Percentiles rank a stretch among this genome's conserved stretches.
phyloP scores from a whole-genome alignment of 2,113 vertebrate genomes.

The Marmota flaviventris region DNA sequence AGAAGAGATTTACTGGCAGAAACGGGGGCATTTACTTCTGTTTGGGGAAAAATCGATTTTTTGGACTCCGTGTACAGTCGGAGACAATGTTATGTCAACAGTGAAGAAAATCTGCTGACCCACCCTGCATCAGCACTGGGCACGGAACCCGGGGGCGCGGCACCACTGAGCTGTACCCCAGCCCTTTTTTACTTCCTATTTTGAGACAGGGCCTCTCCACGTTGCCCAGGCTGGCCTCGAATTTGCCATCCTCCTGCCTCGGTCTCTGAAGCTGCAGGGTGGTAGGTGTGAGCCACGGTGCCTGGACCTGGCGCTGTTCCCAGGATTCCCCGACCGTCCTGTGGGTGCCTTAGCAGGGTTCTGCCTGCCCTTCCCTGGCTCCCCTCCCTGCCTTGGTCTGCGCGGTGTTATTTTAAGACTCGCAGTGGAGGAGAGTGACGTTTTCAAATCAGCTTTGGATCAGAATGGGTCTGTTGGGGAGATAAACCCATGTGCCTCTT shows the following conservation, averaged over 20 bases:
- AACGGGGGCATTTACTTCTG: not conserved
- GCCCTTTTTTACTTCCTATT: not conserved
- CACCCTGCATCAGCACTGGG: too few species aligned
- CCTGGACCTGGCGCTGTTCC: too few species aligned
- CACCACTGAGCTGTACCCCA: not conserved
- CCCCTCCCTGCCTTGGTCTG: accelerated
- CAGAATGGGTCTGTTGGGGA: not conserved
- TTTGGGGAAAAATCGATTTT: not conserved
- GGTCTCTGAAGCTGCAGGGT: not conserved
- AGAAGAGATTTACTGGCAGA: too few species aligned
- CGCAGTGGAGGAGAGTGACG: accelerated
- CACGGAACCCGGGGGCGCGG: too few species aligned
- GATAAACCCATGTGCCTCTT: not conserved
- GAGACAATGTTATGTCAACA: not conserved
- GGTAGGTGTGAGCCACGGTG: too few species aligned
- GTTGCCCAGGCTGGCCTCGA: not conserved
- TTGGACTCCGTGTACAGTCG: not conserved
- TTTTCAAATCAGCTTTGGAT: not conserved
- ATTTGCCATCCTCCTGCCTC: not conserved
- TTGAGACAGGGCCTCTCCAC: not conserved
- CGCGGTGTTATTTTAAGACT: not conserved
- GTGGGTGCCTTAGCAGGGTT: accelerated
- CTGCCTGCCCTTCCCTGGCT: accelerated
- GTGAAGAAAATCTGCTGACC: accelerated
- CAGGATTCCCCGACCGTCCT: not conserved